Conservation (phyloP, 2,888 invertebrate species). For the Allolobophora icterica region DNA sequence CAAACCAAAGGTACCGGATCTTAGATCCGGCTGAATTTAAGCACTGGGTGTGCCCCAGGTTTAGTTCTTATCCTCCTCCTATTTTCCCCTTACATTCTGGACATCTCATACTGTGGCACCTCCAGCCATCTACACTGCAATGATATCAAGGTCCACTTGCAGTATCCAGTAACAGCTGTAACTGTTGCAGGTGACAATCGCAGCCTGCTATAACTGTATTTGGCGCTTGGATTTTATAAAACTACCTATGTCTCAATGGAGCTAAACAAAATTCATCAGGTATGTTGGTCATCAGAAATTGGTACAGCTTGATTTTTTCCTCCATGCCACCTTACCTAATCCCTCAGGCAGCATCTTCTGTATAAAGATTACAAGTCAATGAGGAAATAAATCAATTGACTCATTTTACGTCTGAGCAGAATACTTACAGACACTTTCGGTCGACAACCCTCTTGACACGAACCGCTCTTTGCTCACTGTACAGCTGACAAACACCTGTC, state of each 20-base stretch:
- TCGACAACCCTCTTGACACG: constrained; percentile 85
- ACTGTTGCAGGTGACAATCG: background rate
- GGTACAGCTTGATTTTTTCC: no score
- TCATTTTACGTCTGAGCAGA: background rate
- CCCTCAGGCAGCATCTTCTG: no score
- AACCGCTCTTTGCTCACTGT: constrained; percentile 85
- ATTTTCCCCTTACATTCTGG: background rate
- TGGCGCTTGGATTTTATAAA: background rate
- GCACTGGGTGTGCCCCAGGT: no score
- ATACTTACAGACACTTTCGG: constrained; percentile 74
- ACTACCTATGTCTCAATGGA: background rate
- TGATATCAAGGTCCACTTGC: background rate
- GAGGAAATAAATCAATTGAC: background rate
- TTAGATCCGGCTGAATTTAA: no score
- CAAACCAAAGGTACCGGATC: no score
- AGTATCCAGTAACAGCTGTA: background rate
- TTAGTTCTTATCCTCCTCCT: background rate
- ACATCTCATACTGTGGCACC: background rate
- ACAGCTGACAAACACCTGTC: constrained; percentile 80
- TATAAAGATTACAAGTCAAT: no score
- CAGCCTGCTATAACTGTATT: background rate
- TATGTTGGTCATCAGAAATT: no score
- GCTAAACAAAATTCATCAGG: background rate
- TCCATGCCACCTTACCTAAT: no score
- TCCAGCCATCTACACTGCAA: background rate